Conservation (phyloP, 2,797 vertebrate genomes). For the Pteropus rufus region DNA sequence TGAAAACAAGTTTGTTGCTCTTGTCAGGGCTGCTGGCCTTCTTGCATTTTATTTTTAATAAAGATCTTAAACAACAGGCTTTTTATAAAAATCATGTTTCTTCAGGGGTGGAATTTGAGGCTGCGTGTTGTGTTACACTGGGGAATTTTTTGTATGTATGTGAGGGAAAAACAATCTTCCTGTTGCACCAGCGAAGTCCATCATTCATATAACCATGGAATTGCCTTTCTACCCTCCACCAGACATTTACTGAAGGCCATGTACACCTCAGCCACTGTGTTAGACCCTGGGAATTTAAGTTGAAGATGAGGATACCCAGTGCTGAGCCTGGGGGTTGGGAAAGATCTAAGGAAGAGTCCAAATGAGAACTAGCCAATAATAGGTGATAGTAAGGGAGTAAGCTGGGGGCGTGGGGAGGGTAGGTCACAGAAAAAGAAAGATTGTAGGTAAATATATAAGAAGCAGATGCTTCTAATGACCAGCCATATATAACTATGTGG, state of each 20-base stretch:
- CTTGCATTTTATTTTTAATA: conserved; percentile 46
- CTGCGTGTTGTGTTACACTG: background rate
- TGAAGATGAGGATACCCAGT: background rate
- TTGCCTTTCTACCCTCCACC: background rate
- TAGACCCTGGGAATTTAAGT: background rate
- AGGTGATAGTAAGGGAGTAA: background rate
- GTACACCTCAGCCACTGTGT: background rate
- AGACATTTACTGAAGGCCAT: background rate
- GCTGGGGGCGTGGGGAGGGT: background rate
- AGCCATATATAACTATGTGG: background rate
- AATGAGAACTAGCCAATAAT: background rate
- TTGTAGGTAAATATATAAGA: background rate
- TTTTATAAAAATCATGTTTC: background rate
- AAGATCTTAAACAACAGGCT: background rate
- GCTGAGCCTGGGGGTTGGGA: background rate
- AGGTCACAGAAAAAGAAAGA: background rate
- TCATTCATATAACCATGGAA: background rate
- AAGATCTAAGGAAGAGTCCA: background rate
- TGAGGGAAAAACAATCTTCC: background rate
- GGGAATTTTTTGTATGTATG: background rate
- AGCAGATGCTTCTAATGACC: background rate
- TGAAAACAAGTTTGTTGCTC: conserved; percentile 6
- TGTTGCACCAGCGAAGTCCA: background rate
- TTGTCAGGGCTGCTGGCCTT: background rate
- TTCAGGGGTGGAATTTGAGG: background rate